Percentiles rank a stretch among this genome's conserved stretches.
These are phyloP conservation scores for Pachymerium ferrugineum DNA, from an alignment of 2,888 invertebrate genomes.

Conservation along the genomic window DNA sequence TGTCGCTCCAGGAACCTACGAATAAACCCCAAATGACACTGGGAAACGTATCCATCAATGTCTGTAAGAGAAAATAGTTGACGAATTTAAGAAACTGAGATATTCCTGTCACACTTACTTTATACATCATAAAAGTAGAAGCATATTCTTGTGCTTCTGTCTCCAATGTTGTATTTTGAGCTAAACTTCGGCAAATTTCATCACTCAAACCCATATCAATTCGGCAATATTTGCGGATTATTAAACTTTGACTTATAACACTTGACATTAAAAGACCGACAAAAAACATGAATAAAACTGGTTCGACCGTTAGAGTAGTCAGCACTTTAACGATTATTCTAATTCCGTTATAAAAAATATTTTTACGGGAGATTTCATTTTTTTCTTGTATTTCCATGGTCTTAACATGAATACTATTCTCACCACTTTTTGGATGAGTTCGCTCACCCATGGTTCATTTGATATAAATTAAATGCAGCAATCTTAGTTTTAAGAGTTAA, in stretches of 20 bases:
- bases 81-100: no score
- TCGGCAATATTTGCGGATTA: neutral
- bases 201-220: neutral
- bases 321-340: no score
- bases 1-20: slow-evolving; percentile 28
- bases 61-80: neutral
- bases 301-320: neutral
- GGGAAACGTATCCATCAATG: neutral
- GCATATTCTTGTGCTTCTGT: neutral
- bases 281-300: neutral
- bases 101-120: no score
- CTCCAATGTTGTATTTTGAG: neutral
- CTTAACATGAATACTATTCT: no score
- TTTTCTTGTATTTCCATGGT: no score
- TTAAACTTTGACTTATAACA: neutral
- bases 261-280: neutral
- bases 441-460: no score
- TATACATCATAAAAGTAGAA: neutral
- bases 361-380: no score
- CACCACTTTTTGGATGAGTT: no score
- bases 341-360: no score
- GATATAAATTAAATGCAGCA: no score
- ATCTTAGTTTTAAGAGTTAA: no score
- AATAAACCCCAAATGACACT: neutral
- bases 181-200: neutral